These are phyloP conservation scores for Diprion similis DNA, from an alignment of 1,140 invertebrate genomes.

Conservation along the genomic window DNA sequence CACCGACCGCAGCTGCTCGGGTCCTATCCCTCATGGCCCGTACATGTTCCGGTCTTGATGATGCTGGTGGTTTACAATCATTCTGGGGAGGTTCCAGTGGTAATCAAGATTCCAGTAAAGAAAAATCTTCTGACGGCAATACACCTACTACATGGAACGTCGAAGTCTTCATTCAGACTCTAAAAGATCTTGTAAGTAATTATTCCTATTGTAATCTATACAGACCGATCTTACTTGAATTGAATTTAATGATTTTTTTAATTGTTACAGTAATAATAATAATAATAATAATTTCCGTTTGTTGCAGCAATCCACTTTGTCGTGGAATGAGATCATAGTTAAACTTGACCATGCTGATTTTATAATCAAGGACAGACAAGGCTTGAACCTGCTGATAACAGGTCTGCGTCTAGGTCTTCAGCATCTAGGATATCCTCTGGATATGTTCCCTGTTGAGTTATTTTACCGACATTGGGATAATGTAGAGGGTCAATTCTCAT, in stretches of 20 bases:
- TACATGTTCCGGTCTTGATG: slow-evolving; percentile 77
- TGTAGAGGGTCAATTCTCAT: slow-evolving; percentile 89
- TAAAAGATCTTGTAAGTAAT: slow-evolving; percentile 82
- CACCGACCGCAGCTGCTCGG: slow-evolving; percentile 81
- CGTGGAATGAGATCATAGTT: slow-evolving; percentile 91
- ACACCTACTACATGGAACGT: slow-evolving; percentile 85
- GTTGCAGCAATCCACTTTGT: slow-evolving; percentile 72
- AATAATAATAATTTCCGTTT: slow-evolving; percentile 23
- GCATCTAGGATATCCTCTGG: slow-evolving; percentile 72
- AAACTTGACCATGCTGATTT: slow-evolving; percentile 93
- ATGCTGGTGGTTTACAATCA: slow-evolving; percentile 70
- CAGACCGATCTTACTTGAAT: background rate
- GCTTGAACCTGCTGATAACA: slow-evolving; percentile 81
- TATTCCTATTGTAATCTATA: slow-evolving; percentile 22
- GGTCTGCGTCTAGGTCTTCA: slow-evolving; percentile 82
- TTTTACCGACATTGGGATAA: slow-evolving; percentile 93
- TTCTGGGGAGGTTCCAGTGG: slow-evolving; percentile 54
- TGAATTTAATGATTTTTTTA: slow-evolving; percentile 11
- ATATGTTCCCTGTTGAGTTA: slow-evolving; percentile 87
- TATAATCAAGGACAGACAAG: slow-evolving; percentile 84
- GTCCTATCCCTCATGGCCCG: slow-evolving; percentile 88
- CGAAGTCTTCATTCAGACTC: slow-evolving; percentile 88
- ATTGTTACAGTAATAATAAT: slow-evolving; percentile 10
- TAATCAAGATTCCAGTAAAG: slow-evolving; percentile 47
- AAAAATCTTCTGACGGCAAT: slow-evolving; percentile 52